Base-by-base conservation (phyloP, 2,113 vertebrate genomes). In the Grallaria varia region DNA sequence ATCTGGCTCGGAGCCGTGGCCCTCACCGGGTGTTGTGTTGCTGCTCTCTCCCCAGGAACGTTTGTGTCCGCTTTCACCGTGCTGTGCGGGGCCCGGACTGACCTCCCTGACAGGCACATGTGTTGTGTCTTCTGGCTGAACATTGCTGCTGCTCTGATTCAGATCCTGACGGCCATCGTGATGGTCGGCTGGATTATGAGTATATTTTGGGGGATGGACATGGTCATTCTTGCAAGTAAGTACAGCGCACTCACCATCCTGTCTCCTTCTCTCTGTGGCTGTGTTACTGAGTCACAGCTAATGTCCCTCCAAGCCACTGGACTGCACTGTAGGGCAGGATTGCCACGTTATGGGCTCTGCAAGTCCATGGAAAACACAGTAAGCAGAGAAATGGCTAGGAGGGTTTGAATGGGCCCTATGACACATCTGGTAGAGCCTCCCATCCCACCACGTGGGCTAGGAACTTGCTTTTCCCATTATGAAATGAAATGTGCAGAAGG, bases 181-280 rank as follows among this genome's bases (percentile, higher is more conserved):
- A 99, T 99, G 99, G 99, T 99, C 71, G 99, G 99, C 74, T 99
- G 99, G 99, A 99, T 99, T 97, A 99, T 99, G 99, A 99, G 99
- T 96, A 99, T 99, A 98, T 99, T 99, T 92, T 99, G 99, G 99
- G 99, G 99, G 59, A 99, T 99, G 99, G 99, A 99, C 98, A 99
- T 99, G 99, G 99, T 99, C 97, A 99, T 99, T 87, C 98, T 99
- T 2, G 99, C 99, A 96, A 99, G 99, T 99, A 97, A 98, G 99
- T 98, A 95, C 77, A 25, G 25, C 0, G 9, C 3, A 8, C 31
- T 21, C 22, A 0, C 4, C 3, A 21, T 28, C 15, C 86, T 13
- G 3, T 5, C 30, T 56, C 24, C 44, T 63, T 12, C 37, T n/a
- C 7, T 28, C 69, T 0, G 0, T 17, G 21, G 6, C 56, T 0